phyloP scores from a whole-genome alignment of 2,113 vertebrate genomes.

The Esox niger region DNA sequence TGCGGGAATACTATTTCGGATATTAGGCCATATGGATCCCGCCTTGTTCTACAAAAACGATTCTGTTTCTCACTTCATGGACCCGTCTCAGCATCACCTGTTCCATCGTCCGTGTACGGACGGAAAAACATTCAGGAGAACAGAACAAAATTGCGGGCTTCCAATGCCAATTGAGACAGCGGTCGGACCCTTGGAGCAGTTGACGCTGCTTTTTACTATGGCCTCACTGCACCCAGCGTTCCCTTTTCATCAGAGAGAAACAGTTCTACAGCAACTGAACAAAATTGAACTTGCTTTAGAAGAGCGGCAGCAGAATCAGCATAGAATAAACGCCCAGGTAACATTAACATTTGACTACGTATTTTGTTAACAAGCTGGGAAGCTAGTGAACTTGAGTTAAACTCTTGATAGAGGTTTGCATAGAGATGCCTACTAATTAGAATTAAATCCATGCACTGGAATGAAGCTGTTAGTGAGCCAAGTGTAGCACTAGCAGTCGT shows the following conservation, averaged over 20 bases:
- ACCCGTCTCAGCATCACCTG: slow-evolving; percentile 23
- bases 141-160: slow-evolving; percentile 54
- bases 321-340: slow-evolving; percentile 34
- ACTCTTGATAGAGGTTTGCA: too few relatives aligned
- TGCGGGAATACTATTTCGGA: slow-evolving; percentile 85
- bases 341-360: slow-evolving; percentile 39
- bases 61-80: slow-evolving; percentile 40
- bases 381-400: too few relatives aligned
- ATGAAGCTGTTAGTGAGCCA: too few relatives aligned
- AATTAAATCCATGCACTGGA: too few relatives aligned
- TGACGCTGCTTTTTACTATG: slow-evolving; percentile 94
- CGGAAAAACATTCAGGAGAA: slow-evolving; percentile 37
- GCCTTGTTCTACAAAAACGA: slow-evolving; percentile 63
- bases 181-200: slow-evolving; percentile 77
- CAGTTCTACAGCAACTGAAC: slow-evolving; percentile 82
- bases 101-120: slow-evolving; percentile 41
- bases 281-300: slow-evolving; percentile 73
- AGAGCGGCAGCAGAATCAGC: slow-evolving; percentile 47
- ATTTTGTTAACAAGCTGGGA: too few relatives aligned
- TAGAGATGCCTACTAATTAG: too few relatives aligned
- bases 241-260: slow-evolving; percentile 93
- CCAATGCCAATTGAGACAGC: slow-evolving; percentile 61
- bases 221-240: slow-evolving; percentile 94
- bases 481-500: too few relatives aligned
- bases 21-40: slow-evolving; percentile 81